Base-by-base conservation (phyloP, 2,113 vertebrate species). In the Sinosuthora webbiana region DNA sequence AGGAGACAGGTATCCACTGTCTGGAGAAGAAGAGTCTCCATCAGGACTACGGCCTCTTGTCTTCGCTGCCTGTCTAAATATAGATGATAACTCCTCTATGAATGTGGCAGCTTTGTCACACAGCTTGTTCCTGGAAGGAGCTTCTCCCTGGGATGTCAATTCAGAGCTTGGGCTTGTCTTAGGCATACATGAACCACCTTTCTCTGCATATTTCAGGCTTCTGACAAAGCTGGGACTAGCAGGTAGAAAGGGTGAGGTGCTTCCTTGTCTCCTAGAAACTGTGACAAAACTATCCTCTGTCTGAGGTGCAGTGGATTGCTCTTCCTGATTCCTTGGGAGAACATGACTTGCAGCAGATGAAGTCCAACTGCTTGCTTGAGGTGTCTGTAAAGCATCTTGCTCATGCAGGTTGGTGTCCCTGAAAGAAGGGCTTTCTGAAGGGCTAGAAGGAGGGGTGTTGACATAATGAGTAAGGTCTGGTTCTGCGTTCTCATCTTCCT, bases 1-100 rank as follows among this genome's bases (percentile, higher is more conserved):
- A 11, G 99, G 99, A 63, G 99, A 99, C 60, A 99, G 95, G 90
- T 99, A 99, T 14, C 99, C 99, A 68, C 99, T 99, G 77, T 99
- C 99, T 8, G 99, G 99, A 8, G 99, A 99, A 12, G 99, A 99
- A 23, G 99, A 98, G 56, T 99, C 98, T n/a, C 98, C 99, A n/a
- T 99, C 98, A 11, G 97, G 96, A 87, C 98, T 98, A 67, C 97
- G 97, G 57, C 98, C 98, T 91, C 97, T 97, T 17, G 97, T 76
- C 55, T 98, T 98, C 13, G 97, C 94, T 19, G 99, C 98, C 74
- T 99, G 98, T 96, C 98, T 98, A 78, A 99, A 99, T 96, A 99
- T 98, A 81, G 99, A 99, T 2, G 99, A 99, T 53, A 99, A 97
- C 94, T 99, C 99, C 93, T 99, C 99, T 24, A 99, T 99, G 94